Evolutionary conservation across 2,113 vertebrate genomes (phyloP).

Genomic region (Centrocercus urophasianus): DNA sequence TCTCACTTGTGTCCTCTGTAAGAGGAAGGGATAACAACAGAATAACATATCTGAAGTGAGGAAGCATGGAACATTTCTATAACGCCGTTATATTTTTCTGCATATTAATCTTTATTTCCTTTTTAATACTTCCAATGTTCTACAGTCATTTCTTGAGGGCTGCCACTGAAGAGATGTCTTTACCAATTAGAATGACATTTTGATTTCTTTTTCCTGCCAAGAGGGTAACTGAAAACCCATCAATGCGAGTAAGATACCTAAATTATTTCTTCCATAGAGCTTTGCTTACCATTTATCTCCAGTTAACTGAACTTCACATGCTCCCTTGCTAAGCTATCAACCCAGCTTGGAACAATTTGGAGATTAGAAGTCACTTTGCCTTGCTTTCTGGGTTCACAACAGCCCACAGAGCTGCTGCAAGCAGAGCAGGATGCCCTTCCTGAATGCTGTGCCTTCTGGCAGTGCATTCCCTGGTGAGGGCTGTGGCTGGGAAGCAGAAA

Average conservation of each 20-base stretch:
- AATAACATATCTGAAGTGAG: not conserved
- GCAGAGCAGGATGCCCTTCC: not conserved
- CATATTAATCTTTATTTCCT: not conserved
- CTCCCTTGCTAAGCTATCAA: not conserved
- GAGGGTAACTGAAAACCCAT: constrained; percentile 40
- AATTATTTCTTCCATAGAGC: constrained; percentile 14
- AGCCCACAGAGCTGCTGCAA: not conserved
- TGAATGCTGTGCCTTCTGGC: not conserved
- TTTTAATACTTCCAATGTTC: not conserved
- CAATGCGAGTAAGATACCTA: constrained; percentile 5
- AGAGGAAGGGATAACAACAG: not conserved
- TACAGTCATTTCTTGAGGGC: not conserved
- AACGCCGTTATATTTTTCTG: not conserved
- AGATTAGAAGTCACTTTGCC: not conserved
- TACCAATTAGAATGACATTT: constrained; percentile 12
- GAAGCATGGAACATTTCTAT: not conserved
- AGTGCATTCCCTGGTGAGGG: accelerated
- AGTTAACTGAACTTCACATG: not conserved
- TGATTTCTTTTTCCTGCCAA: constrained; percentile 10
- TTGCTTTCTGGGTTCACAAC: not conserved
- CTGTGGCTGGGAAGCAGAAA: not conserved
- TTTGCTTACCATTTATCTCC: constrained; percentile 14
- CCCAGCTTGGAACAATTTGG: not conserved
- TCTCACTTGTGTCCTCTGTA: not conserved
- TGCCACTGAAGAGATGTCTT: constrained; percentile 1